Evolutionary conservation across 2,797 vertebrate species (phyloP), one percentile per base, ranked within the genome.

Genomic region (Naso thynnoides): DNA sequence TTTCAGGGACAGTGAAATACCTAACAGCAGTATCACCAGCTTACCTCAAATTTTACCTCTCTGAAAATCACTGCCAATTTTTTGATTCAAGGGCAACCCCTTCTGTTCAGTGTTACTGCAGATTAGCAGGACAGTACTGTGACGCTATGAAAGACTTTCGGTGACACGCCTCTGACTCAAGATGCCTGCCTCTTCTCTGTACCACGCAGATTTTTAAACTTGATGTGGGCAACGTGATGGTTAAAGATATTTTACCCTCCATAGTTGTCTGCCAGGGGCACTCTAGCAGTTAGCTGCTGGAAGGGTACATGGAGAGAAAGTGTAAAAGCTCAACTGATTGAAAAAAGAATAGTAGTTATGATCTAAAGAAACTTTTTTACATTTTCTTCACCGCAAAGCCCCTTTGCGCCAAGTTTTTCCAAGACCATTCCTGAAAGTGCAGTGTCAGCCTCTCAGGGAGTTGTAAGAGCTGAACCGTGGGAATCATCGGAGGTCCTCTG

Each of bases 391-490:
- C 23, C 21, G 1, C 11, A 45, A 44, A 19, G 44, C 19, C 13
- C 50, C 5, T 39, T 55, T 23, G 53, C 2, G 1, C 6, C 5
- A 55, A 24, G 1, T 41, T 58, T 62, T 72, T 68, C 47, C 15
- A 3, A 49, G 62, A 42, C 47, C 36, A 0, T n/a, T 78, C 33
- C 67, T 68, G 39, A 78, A 87, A 63, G 44, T 66, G 54, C 69
- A 27, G 33, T 10, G 59, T 85, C 75, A 80, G 79, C 69, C 61
- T 19, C 66, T 64, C 36, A 2, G 73, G 71, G 64, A 54, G 44
- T 44, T 57, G 55, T 65, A 42, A 62, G 57, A 73, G 78, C 55
- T 36, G 75, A 89, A 89, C 80, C 86, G 71, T 79, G 44, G 71
- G 71, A 83, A 83, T 76, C 48, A 67, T 70, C 78, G 45, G 24